phyloP scores from a whole-genome alignment of 2,797 vertebrate genomes.

The Silurus aristotelis region DNA sequence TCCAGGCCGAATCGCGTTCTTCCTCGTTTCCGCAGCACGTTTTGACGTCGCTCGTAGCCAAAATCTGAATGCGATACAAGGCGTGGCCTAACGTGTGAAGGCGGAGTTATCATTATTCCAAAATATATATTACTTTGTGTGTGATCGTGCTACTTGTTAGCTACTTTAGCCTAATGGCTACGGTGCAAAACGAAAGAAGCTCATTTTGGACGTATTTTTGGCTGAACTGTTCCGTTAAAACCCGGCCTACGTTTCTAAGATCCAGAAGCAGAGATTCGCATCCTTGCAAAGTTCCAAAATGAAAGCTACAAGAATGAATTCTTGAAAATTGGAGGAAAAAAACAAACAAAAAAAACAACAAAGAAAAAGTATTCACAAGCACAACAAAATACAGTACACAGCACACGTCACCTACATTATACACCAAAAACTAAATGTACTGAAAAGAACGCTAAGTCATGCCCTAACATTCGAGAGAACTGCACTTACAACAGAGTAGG shows the following conservation, averaged over 20 bases:
- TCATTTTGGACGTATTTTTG: not conserved
- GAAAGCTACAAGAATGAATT: slow-evolving; percentile 17
- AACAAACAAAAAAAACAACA: not conserved
- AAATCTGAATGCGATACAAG: not conserved
- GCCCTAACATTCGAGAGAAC: slow-evolving; percentile 16
- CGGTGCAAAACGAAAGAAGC: not conserved
- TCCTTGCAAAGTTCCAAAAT: slow-evolving; percentile 16
- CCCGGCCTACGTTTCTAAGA: not conserved
- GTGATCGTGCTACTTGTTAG: not conserved
- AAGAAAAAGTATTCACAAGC: slow-evolving; percentile 29
- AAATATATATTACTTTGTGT: not conserved
- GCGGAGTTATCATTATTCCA: too few species aligned
- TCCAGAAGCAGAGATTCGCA: not conserved
- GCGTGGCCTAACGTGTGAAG: not conserved
- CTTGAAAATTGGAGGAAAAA: not conserved
- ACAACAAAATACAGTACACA: slow-evolving; percentile 40
- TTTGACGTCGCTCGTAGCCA: not conserved
- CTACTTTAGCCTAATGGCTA: not conserved
- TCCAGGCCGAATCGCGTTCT: not conserved
- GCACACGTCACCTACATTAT: slow-evolving; percentile 23
- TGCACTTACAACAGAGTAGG: not conserved
- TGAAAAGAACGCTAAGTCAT: slow-evolving; percentile 38
- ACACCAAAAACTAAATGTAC: slow-evolving; percentile 41
- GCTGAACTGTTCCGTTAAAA: not conserved
- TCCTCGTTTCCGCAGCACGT: not conserved